Conservation (phyloP, 2,888 invertebrate genomes). For the Cacoxenus indagator region DNA sequence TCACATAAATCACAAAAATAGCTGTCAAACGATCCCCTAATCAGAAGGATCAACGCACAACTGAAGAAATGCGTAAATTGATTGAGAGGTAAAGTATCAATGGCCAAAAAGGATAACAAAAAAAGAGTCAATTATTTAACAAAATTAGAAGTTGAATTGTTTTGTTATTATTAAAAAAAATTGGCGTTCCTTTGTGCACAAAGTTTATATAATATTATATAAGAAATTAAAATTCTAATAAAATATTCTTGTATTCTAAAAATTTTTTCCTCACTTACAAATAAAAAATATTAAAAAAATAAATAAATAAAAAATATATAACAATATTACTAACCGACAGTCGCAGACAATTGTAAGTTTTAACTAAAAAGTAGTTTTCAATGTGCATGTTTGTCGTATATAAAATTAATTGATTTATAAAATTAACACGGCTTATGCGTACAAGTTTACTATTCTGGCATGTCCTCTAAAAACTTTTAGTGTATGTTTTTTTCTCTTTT, state of each 20-base stretch:
- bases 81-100: slow-evolving; percentile 90
- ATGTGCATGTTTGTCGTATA: slow-evolving; percentile 37
- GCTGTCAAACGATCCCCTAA: slow-evolving; percentile 77
- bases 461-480: slow-evolving; percentile 18
- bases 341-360: slow-evolving; percentile 67
- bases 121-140: slow-evolving; percentile 16
- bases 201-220: too few species aligned
- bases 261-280: slow-evolving; percentile 18
- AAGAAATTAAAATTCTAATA: slow-evolving; percentile 17
- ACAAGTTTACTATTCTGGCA: neutral
- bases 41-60: slow-evolving; percentile 92
- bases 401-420: slow-evolving; percentile 2
- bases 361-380: slow-evolving; percentile 26
- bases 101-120: slow-evolving; percentile 40
- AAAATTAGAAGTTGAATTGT: neutral
- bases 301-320: slow-evolving; percentile 13
- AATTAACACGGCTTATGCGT: slow-evolving; percentile 5
- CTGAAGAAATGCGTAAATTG: slow-evolving; percentile 97
- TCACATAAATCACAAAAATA: slow-evolving; percentile 45
- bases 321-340: slow-evolving; percentile 34
- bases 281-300: slow-evolving; percentile 15
- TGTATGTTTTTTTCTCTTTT: slow-evolving; percentile 17
- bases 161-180: neutral
- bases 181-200: too few species aligned
- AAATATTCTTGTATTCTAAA: slow-evolving; percentile 21